Evolutionary conservation across 2,888 invertebrate genomes (phyloP).

Genomic region (Teleiodes luculella): DNA sequence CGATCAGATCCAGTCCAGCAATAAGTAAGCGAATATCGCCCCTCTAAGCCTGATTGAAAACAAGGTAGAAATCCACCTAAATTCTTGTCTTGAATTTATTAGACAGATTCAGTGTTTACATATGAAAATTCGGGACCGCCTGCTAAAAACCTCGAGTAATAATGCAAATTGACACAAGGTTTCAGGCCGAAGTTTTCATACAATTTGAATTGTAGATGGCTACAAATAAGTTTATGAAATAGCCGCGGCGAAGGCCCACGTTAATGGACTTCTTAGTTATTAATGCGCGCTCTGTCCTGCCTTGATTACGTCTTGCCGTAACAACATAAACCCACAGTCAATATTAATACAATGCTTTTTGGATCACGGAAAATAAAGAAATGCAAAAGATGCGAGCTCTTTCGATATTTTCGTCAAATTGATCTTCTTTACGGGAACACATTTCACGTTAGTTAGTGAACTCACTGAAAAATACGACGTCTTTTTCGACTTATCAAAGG

Average conservation of each 20-base stretch:
- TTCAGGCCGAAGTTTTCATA: slow-evolving; percentile 39
- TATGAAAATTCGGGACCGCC: slow-evolving; percentile 16
- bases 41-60: neutral
- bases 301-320: neutral
- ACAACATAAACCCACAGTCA: too few species aligned
- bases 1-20: too few species aligned
- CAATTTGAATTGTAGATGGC: slow-evolving; percentile 62
- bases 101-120: slow-evolving; percentile 1
- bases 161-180: slow-evolving; percentile 48
- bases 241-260: slow-evolving; percentile 30
- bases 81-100: neutral
- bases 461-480: too few species aligned
- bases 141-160: slow-evolving; percentile 39
- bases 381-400: too few species aligned
- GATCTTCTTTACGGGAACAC: too few species aligned
- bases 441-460: too few species aligned
- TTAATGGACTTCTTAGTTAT: slow-evolving; percentile 39
- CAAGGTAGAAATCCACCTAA: neutral
- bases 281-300: slow-evolving; percentile 7
- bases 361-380: too few species aligned
- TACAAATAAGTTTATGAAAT: slow-evolving; percentile 58
- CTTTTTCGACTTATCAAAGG: too few species aligned
- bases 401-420: too few species aligned
- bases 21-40: too few species aligned
- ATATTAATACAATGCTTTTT: too few species aligned